Percentiles rank a stretch among this genome's conserved stretches.
Conservation (phyloP, 2,888 invertebrate species). For the Maniola hyperantus region DNA sequence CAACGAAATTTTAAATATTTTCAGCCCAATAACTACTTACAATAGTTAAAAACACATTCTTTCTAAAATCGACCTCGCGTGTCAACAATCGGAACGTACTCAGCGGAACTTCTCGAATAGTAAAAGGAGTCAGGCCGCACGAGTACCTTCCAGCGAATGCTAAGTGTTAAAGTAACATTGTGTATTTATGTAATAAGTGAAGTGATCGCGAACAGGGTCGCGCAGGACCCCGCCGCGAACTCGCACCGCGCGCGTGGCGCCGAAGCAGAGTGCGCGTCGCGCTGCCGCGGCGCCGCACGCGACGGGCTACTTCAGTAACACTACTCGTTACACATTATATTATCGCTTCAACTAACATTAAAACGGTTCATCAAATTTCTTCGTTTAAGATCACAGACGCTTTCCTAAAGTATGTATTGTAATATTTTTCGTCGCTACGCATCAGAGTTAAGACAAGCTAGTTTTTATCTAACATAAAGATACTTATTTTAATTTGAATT, state of each 20-base stretch:
- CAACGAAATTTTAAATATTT: conserved; percentile 64
- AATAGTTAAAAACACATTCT: conserved; percentile 34
- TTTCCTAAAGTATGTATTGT: conserved; percentile 78
- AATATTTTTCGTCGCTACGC: conserved; percentile 64
- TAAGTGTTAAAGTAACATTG: conserved; percentile 30
- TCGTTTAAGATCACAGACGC: conserved; percentile 82
- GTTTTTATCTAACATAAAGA: conserved; percentile 55
- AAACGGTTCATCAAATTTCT: conserved; percentile 77
- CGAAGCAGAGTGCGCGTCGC: conserved; percentile 25
- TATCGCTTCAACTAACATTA: conserved; percentile 66
- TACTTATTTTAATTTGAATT: conserved; percentile 66
- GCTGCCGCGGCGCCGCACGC: conserved; percentile 27
- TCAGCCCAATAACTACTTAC: conserved; percentile 51
- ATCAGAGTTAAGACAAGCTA: conserved; percentile 70
- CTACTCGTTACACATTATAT: conserved; percentile 66
- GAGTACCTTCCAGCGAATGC: conserved; percentile 39
- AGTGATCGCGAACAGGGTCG: conserved; percentile 37
- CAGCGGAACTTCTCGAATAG: conserved; percentile 7
- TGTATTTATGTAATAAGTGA: conserved; percentile 54
- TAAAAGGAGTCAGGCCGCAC: background rate
- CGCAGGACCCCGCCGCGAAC: background rate
- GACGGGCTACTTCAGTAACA: conserved; percentile 43
- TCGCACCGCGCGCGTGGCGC: conserved; percentile 20
- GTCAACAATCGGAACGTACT: conserved; percentile 15
- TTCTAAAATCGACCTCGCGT: conserved; percentile 24